Evolutionary conservation across 2,888 invertebrate species (phyloP).

Genomic region (Lasius platythorax): DNA sequence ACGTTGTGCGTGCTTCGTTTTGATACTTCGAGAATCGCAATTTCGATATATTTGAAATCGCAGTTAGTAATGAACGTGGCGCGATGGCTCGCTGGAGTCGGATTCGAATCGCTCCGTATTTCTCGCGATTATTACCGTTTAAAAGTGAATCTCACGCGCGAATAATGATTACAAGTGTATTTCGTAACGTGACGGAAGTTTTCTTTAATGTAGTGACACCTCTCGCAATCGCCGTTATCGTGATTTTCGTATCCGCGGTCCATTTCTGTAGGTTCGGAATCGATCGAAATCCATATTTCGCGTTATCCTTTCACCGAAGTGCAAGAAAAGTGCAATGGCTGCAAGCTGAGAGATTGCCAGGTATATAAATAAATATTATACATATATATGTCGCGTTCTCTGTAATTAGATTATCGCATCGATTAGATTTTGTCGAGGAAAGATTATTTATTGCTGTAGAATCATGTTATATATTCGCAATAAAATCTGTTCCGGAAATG

Average conservation of each 20-base stretch:
- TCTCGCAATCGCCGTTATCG: not conserved
- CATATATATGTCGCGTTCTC: not conserved
- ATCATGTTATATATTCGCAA: no score
- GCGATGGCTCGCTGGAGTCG: not conserved
- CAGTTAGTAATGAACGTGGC: not conserved
- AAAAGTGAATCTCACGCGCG: not conserved
- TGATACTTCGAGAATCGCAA: slow-evolving; percentile 1
- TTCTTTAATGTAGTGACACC: not conserved
- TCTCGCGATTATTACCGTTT: not conserved
- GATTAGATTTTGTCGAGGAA: no score
- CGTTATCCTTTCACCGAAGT: not conserved
- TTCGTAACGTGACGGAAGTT: not conserved
- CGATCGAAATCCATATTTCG: not conserved
- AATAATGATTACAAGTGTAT: not conserved
- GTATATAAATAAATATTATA: not conserved
- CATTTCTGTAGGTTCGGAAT: not conserved
- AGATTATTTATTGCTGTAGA: no score
- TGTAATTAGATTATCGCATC: no score
- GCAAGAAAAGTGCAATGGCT: not conserved
- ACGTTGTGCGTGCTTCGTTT: not conserved
- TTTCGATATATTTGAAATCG: not conserved
- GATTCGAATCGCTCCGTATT: not conserved
- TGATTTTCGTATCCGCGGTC: not conserved
- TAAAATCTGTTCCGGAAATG: no score
- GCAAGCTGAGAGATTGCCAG: not conserved